Percentiles rank a stretch among this genome's conserved stretches.
These are phyloP conservation scores for Erpobdella octoculata DNA, from an alignment of 2,888 invertebrate species.

Conservation along the genomic window DNA sequence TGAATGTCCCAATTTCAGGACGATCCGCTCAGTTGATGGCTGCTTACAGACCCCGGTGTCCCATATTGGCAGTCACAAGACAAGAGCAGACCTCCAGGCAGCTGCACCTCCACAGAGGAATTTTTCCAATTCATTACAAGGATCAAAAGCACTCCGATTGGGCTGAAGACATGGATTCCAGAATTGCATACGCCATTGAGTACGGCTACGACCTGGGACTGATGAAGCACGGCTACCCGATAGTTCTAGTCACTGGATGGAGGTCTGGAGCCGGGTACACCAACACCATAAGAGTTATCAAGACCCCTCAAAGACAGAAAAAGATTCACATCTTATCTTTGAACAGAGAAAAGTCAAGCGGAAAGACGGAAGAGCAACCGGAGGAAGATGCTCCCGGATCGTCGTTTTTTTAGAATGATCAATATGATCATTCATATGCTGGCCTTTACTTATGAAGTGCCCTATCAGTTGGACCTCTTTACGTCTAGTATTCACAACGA, in stretches of 20 bases:
- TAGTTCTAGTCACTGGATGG: constrained; percentile 40
- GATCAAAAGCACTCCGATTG: constrained; percentile 43
- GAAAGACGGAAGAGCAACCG: not conserved
- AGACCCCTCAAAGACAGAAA: constrained; percentile 30
- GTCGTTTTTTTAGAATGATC: not conserved
- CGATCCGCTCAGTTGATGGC: constrained; percentile 77
- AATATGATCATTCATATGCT: too few relatives aligned
- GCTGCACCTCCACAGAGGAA: constrained; percentile 80
- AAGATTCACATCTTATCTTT: constrained; percentile 21
- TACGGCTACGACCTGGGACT: constrained; percentile 81
- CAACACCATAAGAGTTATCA: constrained; percentile 39
- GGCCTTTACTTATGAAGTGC: too few relatives aligned
- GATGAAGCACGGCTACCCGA: constrained; percentile 64
- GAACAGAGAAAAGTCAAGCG: not conserved
- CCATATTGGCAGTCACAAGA: constrained; percentile 83
- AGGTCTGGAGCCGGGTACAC: constrained; percentile 38
- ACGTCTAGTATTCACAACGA: too few relatives aligned
- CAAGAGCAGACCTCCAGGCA: constrained; percentile 75
- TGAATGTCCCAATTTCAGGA: not conserved
- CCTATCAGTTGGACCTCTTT: too few relatives aligned
- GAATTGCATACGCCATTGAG: constrained; percentile 44
- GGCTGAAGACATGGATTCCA: constrained; percentile 51
- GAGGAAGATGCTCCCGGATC: not conserved
- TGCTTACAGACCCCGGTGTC: constrained; percentile 86
- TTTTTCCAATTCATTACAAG: constrained; percentile 75